phyloP scores from a whole-genome alignment of 2,113 vertebrate genomes.

The Elanoides forficatus region DNA sequence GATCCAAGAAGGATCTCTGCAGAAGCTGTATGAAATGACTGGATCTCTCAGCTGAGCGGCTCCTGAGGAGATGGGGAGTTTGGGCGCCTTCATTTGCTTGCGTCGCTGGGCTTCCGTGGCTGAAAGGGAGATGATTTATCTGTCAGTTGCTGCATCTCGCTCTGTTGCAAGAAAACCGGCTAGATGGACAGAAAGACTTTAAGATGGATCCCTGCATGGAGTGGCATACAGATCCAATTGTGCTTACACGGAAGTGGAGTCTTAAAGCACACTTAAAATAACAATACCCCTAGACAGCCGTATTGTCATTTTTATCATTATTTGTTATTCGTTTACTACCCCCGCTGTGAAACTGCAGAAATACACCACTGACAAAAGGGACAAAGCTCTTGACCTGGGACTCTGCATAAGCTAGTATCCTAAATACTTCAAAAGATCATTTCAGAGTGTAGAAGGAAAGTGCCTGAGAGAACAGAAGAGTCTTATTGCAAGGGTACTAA shows the following conservation, averaged over 20 bases:
- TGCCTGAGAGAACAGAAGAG: neutral
- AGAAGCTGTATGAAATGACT: neutral
- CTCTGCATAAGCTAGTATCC: neutral
- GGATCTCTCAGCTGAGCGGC: neutral
- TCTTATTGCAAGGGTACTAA: neutral
- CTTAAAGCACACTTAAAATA: neutral
- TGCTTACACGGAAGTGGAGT: neutral
- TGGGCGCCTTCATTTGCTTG: constrained; percentile 33
- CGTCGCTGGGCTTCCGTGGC: neutral
- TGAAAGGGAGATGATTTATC: constrained; percentile 24
- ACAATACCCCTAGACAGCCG: fast-evolving
- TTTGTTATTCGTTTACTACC: neutral
- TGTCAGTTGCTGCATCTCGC: neutral
- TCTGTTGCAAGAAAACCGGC: neutral
- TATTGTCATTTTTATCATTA: neutral
- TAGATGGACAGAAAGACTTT: neutral
- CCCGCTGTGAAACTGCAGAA: neutral
- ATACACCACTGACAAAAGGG: neutral
- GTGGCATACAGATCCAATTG: neutral
- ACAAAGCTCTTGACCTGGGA: neutral
- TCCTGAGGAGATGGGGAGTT: neutral
- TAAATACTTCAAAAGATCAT: neutral
- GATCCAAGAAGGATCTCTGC: neutral
- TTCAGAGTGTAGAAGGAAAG: neutral
- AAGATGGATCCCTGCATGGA: neutral